These are phyloP conservation scores for Drosophila lini DNA, from an alignment of 1,140 invertebrate genomes.

Conservation along the genomic window DNA sequence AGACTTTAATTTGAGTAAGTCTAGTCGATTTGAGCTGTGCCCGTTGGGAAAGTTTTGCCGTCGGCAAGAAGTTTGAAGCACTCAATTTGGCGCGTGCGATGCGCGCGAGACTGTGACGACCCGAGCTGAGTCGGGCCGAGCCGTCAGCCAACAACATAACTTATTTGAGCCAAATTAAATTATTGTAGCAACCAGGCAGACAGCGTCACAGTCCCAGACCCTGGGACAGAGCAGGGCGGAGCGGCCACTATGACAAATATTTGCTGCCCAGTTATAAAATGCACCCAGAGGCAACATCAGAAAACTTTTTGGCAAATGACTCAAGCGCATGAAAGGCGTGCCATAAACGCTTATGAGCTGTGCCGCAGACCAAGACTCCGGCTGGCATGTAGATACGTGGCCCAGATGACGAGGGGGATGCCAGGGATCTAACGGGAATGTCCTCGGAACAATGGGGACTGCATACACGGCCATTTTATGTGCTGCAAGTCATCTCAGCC, in stretches of 20 bases:
- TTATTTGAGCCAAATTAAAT: conserved; percentile 80
- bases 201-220: conserved; percentile 1
- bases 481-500: conserved; percentile 6
- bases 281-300: conserved; percentile 77
- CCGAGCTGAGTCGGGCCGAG: conserved; percentile 46
- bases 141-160: conserved; percentile 55
- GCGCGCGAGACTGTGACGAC: conserved; percentile 67
- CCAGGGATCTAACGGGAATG: conserved; percentile 11
- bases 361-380: conserved; percentile 13
- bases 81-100: conserved; percentile 61
- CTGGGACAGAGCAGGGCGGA: conserved; percentile 11
- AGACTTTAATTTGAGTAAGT: conserved; percentile 68
- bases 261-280: conserved; percentile 78
- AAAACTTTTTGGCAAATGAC: conserved; percentile 69
- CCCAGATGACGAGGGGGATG: conserved; percentile 4
- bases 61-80: conserved; percentile 63
- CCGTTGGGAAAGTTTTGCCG: conserved; percentile 52
- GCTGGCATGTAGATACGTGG: not conserved
- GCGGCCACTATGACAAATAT: conserved; percentile 63
- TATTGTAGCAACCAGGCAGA: conserved; percentile 61
- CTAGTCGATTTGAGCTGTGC: conserved; percentile 34
- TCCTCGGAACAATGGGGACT: conserved; percentile 49
- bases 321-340: conserved; percentile 67
- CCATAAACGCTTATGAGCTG: conserved; percentile 62
- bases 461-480: conserved; percentile 57